A percentile compares a stretch with the other conserved stretches of the same genome.
Conservation (phyloP, 2,888 invertebrate species). For the Tortricodes alternella region DNA sequence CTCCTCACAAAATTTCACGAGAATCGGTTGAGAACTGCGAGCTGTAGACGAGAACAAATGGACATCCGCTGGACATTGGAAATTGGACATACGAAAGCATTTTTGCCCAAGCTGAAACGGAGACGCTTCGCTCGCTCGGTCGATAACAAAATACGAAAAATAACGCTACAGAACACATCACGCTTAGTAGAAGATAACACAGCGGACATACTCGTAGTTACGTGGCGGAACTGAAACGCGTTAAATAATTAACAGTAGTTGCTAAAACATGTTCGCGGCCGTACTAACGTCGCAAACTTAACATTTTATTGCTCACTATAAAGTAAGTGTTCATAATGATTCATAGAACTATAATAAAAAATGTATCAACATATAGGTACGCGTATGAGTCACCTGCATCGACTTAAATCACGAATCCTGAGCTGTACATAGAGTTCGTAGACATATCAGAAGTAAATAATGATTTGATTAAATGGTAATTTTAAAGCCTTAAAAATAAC, state of each 20-base stretch:
- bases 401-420: conserved; percentile 17
- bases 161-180: not conserved
- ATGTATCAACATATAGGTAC: not conserved
- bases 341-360: conserved; percentile 11
- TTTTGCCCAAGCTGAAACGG: no score
- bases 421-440: not conserved
- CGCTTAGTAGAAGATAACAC: not conserved
- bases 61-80: no score
- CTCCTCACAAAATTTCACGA: no score
- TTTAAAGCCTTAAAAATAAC: not conserved
- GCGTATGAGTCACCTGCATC: conserved; percentile 14
- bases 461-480: not conserved
- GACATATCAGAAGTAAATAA: not conserved
- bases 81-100: no score
- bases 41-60: no score
- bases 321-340: conserved; percentile 24
- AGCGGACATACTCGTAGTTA: not conserved
- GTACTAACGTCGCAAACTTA: conserved; percentile 4
- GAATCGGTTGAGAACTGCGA: no score
- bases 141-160: no score
- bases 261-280: conserved; percentile 2
- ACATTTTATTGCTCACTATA: conserved; percentile 10
- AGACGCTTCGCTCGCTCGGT: no score
- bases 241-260: conserved; percentile 17
- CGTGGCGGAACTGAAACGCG: conserved; percentile 7